Base-by-base conservation (phyloP, 2,113 vertebrate genomes). In the Raja brachyura region DNA sequence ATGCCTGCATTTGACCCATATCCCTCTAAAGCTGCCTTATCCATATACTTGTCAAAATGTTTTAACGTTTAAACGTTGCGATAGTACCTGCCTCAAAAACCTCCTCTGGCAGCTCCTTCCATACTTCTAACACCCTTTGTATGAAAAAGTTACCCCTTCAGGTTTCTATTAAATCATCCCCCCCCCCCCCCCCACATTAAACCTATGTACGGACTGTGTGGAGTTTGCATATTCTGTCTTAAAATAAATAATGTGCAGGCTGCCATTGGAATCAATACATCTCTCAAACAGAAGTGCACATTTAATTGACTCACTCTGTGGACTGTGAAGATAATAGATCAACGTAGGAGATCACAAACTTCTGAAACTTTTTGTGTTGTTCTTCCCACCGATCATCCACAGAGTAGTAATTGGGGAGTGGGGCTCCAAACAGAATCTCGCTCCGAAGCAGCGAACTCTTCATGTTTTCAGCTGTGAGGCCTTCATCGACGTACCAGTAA, bases 401-500 rank as follows among this genome's bases (percentile, higher is more conserved):
- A 0, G 98, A 98, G 94, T 97, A 98, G 95, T 97, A 99, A 94
- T 96, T 98, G 0, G 98, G 98, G 76, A 99, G 96, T 0, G 98
- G 99, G 0, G 98, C 98, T 16, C 98, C 98, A 0, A 99, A 99
- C 94, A 99, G 97, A 95, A 99, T 98, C 95, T 99, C 98, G 0
- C 98, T 99, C 93, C 98, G 96, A 90, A 99, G 96, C 86, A 99
- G 96, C 33, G 98, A 97, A 94, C 98, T 99, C 94, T 97, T 98
- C 94, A 96, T 97, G 94, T 96, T 97, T 95, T 98, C 98, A 0
- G 97, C 97, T 0, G 98, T 98, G 74, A 99, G 95, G 0, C 95
- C 97, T 95, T 99, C 99, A 0, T 99, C 98, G 95, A 99, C 98
- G 0, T 99, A 99, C 98, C 98, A 99, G 96, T 99, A 99, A 96